phyloP scores from a whole-genome alignment of 2,113 vertebrate species.

The Poicephalus gulielmi region DNA sequence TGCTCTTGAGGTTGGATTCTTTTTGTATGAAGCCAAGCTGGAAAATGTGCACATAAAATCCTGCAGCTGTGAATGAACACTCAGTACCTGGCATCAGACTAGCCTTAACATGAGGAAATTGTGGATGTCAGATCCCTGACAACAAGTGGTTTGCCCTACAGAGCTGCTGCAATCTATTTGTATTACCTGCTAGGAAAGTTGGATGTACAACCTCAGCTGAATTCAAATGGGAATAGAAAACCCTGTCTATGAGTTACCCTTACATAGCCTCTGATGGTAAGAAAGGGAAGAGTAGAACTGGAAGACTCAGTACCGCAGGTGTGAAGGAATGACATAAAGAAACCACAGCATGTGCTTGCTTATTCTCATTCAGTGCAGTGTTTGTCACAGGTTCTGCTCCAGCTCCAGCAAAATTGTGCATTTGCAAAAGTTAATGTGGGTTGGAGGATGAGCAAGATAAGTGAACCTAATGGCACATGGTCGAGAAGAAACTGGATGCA shows the following conservation, averaged over 20 bases:
- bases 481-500: slow-evolving; percentile 51
- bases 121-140: not conserved
- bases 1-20: not conserved
- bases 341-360: not conserved
- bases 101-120: not conserved
- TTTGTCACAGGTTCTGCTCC: not conserved
- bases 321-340: not conserved
- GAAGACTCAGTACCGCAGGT: not conserved
- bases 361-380: not conserved
- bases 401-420: not conserved
- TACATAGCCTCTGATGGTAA: not conserved
- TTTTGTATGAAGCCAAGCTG: not conserved
- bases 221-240: not conserved
- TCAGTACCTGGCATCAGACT: not conserved
- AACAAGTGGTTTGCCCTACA: not conserved
- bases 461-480: slow-evolving; percentile 37
- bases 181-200: not conserved
- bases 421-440: slow-evolving; percentile 12
- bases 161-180: not conserved
- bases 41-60: fast-evolving
- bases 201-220: not conserved
- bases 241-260: not conserved
- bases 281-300: not conserved
- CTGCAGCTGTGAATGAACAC: not conserved
- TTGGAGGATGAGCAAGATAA: slow-evolving; percentile 58